These are phyloP conservation scores for Lacerta bilineata DNA, from an alignment of 2,797 vertebrate species.

Conservation along the genomic window DNA sequence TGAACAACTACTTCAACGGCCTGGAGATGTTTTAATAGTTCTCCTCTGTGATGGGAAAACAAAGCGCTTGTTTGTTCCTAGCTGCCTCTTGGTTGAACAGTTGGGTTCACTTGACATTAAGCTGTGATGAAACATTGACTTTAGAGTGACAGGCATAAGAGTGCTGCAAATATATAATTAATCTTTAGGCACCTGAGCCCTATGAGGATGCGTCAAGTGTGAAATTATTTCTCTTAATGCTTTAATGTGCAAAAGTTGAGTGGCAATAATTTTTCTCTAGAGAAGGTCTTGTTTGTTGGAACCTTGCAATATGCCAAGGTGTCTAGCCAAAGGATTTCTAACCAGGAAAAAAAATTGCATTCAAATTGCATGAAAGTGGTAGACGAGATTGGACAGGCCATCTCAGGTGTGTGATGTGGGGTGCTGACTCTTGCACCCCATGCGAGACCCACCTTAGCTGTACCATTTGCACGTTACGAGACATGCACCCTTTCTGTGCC, in stretches of 20 bases:
- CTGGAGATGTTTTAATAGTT: not conserved
- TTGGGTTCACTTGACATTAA: not conserved
- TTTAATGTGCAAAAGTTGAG: too few relatives aligned
- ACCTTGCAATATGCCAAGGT: too few relatives aligned
- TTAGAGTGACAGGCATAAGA: not conserved
- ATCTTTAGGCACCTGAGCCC: not conserved
- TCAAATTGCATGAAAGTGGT: not conserved
- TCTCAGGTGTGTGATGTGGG: accelerated
- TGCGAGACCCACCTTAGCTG: not conserved
- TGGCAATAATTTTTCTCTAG: not conserved
- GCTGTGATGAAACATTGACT: not conserved
- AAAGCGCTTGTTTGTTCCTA: not conserved
- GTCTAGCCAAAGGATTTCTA: not conserved
- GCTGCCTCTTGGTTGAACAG: not conserved
- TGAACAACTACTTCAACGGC: not conserved
- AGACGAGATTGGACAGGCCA: too few relatives aligned
- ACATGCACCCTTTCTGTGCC: too few relatives aligned
- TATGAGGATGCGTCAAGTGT: not conserved
- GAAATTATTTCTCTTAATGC: not conserved
- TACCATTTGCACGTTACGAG: too few relatives aligned
- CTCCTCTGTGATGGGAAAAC: not conserved
- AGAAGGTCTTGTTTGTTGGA: not conserved
- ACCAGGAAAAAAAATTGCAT: not conserved
- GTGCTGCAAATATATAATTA: not conserved
- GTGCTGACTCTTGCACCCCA: not conserved